Base-by-base conservation (phyloP, 2,888 invertebrate species). In the Heliconius sara region DNA sequence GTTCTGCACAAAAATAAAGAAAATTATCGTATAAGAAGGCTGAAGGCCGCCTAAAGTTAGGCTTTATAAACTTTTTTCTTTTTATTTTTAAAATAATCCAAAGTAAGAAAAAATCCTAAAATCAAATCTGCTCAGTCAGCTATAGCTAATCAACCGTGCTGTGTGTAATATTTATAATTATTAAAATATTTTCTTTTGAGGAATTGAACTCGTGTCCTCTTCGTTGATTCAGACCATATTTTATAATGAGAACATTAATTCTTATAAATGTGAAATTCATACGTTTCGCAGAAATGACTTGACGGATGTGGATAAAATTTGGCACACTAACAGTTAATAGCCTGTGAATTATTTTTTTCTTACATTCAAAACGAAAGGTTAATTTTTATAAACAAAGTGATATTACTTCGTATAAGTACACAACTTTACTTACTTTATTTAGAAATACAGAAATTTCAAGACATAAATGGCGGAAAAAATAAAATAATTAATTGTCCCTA, bases 211-310 rank as follows among this genome's bases (percentile, higher is more conserved):
- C 43, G 25, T 25, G 25, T 25, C 34, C 25, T 47, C 25, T 70
- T 67, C 12, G 67, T 67, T 67, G 22, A 16, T 22, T 68, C 13
- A 16, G 16, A 19, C 27, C n/a, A 7, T 6, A 27, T 25, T 16
- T 27, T 65, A 27, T 65, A 65, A 27, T 65, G 65, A 65, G 27
- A 27, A 27, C 6, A 13, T 13, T 27, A 16, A 16, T 30, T 65
- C 6, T 65, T 65, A 65, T 65, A 65, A 65, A 65, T 65, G 65
- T 65, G 65, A 65, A 65, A 65, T 25, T 22, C 65, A n/a, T 76
- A 73, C 30, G 66, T 73, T 77, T 68, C 67, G 22, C 67, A 22
- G 67, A 68, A 68, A 68, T 22, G 67, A 34, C 67, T 68, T 34
- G 67, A 68, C 67, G 67, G 67, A 68, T 68, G 34, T 67, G 34